Base-by-base conservation (phyloP, 1,140 invertebrate genomes). In the Ephestia elutella region DNA sequence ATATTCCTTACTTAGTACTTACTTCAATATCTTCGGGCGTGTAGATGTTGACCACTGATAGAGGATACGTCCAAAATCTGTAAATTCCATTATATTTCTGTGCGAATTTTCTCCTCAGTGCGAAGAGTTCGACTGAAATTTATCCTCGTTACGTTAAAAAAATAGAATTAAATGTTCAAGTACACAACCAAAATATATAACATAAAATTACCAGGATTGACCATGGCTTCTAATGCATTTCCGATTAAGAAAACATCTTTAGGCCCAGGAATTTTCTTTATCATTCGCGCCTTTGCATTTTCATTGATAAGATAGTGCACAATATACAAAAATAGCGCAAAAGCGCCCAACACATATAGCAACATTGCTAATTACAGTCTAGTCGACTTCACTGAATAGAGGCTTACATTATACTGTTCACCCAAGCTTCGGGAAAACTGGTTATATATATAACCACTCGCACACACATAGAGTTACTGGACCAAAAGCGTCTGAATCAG, bases 21-120 rank as follows among this genome's bases (percentile, higher is more conserved):
- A 89, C 87, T 77, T 88, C 81, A 0, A 86, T 61, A 66, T 90
- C 83, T 56, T 87, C 75, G 15, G 87, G 82, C 57, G 86, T 68
- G 17, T 57, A 66, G 20, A 89, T 51, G 65, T 74, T 75, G 0
- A 82, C 57, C n/a, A 72, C 51, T 5, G 69, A 70, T 48, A 54
- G 65, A 28, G 63, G 44, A 5, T 66, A 65, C 10, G 70, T 63
- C 69, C 70, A 72, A 25, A 78, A 15, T 72, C 67, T 71, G 20
- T 63, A 75, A 8, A 73, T 63, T 25, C 50, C 25, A 5, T 65
- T 63, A 32, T 59, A 53, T 48, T 62, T 50, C 2, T 56, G 56
- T 2, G 70, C 70, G 4, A 28, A 44, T 48, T 49, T 48, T 50
- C 70, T 57, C 32, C 13, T 49, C 10, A 65, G 19, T 8, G 28